phyloP scores from a whole-genome alignment of 2,797 vertebrate genomes.

The Gymnothorax javanicus region DNA sequence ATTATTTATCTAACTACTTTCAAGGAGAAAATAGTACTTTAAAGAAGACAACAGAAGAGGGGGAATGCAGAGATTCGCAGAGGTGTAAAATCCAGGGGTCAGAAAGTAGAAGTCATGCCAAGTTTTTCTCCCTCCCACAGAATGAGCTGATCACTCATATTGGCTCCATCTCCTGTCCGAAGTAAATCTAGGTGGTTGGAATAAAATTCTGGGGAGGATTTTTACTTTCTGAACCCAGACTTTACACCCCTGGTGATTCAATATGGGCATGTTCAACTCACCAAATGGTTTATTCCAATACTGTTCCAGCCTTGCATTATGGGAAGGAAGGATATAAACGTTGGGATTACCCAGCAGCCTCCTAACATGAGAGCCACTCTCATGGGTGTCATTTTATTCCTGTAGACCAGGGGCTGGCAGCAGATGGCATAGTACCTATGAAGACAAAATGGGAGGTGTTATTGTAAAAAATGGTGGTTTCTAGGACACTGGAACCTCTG shows the following conservation, averaged over 20 bases:
- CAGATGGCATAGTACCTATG: slow-evolving; percentile 97
- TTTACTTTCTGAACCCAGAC: too few relatives aligned
- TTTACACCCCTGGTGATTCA: too few relatives aligned
- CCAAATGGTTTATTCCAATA: slow-evolving; percentile 91
- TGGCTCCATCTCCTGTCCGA: too few relatives aligned
- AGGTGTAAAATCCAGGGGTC: too few relatives aligned
- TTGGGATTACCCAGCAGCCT: slow-evolving; percentile 95
- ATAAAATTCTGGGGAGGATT: too few relatives aligned
- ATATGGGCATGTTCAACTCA: slow-evolving; percentile 67
- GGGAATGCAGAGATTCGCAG: too few relatives aligned
- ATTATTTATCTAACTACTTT: not conserved
- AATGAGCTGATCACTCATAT: too few relatives aligned
- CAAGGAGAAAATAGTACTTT: not conserved
- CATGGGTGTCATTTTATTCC: slow-evolving; percentile 95
- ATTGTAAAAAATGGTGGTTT: not conserved
- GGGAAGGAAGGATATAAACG: slow-evolving; percentile 95
- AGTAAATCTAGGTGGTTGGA: too few relatives aligned
- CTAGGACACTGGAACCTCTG: not conserved
- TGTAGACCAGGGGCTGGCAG: slow-evolving; percentile 96
- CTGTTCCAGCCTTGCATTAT: slow-evolving; percentile 99
- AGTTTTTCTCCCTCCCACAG: too few relatives aligned
- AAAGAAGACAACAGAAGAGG: not conserved
- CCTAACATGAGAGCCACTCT: slow-evolving; percentile 92
- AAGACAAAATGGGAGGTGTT: slow-evolving; percentile 22
- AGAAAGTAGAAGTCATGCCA: too few relatives aligned